Evolutionary conservation across 2,113 vertebrate species (phyloP), one percentile per base, ranked within the genome.

Genomic region (Spilogale gracilis): DNA sequence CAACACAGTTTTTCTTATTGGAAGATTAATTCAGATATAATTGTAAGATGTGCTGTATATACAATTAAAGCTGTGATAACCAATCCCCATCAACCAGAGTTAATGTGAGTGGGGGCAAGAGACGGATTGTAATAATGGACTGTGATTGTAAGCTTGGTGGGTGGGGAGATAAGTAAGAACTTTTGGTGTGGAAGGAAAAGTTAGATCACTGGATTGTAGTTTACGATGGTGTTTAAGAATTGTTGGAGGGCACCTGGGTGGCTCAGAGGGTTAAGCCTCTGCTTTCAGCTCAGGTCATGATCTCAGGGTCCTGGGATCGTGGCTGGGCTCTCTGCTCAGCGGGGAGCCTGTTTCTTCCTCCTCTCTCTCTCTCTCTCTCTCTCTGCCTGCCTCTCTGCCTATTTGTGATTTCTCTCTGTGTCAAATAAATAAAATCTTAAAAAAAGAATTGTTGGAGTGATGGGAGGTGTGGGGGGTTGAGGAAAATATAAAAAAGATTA

Each of bases 121-220:
- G 32, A 79, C 45, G 63, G 54, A 65, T 85, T 65, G n/a, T 52
- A 30, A 76, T 82, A 86, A 81, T 91, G 76, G 69, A 52, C 67
- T 23, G 17, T 87, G 85, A 80, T 93, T 93, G 80, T 93, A 85
- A 95, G 23, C 38, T 65, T 93, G 48, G 13, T 69, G 38, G 23
- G 60, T 61, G 21, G 38, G 38, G 63, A 79, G 16, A 63, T 48
- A 92, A 71, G 14, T 92, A 48, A 95, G 60, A 60, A 79, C 69
- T 54, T 69, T 11, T 69, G 45, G 60, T 38, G n/a, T 65, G 13
- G 7, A 27, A 3, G 30, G 17, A 91, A 91, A 89, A 80, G 45
- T 80, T 84, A 61, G 25, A 65, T 79, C 23, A 50, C 7, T 71
- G 61, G 30, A 32, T 60, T 80, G 2, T 87, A 85, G 48, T 7